Percentiles rank a stretch among this genome's conserved stretches.
Conservation (phyloP, 1,140 invertebrate species). For the Antheraea pernyi region DNA sequence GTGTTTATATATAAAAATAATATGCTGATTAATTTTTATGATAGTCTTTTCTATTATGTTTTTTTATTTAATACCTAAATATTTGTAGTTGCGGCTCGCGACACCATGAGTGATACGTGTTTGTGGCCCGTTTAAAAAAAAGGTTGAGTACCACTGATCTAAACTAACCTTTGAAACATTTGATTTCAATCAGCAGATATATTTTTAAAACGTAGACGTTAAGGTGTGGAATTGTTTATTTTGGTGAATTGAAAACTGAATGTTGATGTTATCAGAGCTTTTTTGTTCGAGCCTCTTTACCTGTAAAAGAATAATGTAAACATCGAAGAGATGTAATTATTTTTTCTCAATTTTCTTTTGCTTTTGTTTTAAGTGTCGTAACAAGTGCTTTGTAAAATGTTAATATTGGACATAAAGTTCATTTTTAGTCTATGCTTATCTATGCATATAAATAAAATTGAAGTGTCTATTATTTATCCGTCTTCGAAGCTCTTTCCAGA, state of each 20-base stretch:
- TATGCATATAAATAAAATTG: too few relatives aligned
- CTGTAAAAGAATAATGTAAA: not conserved
- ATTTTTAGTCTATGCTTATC: too few relatives aligned
- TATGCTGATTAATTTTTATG: too few relatives aligned
- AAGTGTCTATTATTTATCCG: too few relatives aligned
- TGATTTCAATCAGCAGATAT: conserved; percentile 20
- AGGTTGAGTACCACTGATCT: too few relatives aligned
- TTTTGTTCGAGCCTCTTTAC: not conserved
- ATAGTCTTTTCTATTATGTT: too few relatives aligned
- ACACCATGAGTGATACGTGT: too few relatives aligned
- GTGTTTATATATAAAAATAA: too few relatives aligned
- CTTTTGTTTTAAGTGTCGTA: not conserved
- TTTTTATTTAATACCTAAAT: too few relatives aligned
- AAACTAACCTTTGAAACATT: conserved; percentile 25
- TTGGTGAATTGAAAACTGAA: not conserved
- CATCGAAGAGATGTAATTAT: not conserved
- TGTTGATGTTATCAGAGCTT: not conserved
- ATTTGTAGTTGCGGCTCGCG: too few relatives aligned
- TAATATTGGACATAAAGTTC: not conserved
- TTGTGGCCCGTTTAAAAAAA: too few relatives aligned
- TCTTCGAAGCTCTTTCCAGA: conserved; percentile 29
- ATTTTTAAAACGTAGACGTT: not conserved
- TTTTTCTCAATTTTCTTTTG: conserved; percentile 1
- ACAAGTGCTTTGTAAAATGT: conserved; percentile 13
- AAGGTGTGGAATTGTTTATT: not conserved